Conservation (phyloP, 2,113 vertebrate species). For the Lycocorax pyrrhopterus region DNA sequence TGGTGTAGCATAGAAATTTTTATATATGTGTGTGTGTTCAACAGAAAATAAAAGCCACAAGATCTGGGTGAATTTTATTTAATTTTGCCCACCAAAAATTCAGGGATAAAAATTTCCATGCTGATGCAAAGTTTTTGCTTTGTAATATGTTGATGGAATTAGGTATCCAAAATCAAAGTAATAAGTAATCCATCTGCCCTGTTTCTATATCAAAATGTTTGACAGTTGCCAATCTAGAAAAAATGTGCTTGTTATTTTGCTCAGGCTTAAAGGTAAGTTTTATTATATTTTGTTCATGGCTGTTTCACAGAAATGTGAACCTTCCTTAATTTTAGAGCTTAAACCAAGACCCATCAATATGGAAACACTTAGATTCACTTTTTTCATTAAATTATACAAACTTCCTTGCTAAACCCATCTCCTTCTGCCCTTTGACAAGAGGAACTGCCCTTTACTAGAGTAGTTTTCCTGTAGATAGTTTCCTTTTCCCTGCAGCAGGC, state of each 20-base stretch:
- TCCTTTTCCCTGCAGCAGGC: neutral
- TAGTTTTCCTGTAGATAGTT: neutral
- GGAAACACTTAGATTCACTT: neutral
- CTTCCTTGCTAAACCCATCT: neutral
- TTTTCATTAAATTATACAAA: neutral
- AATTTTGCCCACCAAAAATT: neutral
- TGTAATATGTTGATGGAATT: neutral
- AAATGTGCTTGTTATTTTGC: neutral
- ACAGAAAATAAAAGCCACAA: neutral
- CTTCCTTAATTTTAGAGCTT: neutral
- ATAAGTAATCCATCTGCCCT: neutral
- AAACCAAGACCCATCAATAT: neutral
- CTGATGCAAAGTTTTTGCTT: neutral
- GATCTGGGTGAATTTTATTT: neutral
- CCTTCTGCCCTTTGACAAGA: neutral
- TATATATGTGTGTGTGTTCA: neutral
- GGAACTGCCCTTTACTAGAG: neutral
- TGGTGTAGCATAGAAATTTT: neutral
- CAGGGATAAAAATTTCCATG: neutral
- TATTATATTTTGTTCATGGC: neutral
- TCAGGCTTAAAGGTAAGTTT: neutral
- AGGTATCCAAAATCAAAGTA: neutral
- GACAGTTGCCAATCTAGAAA: neutral
- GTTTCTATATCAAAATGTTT: neutral
- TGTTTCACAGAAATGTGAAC: neutral